These are phyloP conservation scores for Drosophila fulvimacula DNA, from an alignment of 2,888 invertebrate genomes.

Conservation along the genomic window DNA sequence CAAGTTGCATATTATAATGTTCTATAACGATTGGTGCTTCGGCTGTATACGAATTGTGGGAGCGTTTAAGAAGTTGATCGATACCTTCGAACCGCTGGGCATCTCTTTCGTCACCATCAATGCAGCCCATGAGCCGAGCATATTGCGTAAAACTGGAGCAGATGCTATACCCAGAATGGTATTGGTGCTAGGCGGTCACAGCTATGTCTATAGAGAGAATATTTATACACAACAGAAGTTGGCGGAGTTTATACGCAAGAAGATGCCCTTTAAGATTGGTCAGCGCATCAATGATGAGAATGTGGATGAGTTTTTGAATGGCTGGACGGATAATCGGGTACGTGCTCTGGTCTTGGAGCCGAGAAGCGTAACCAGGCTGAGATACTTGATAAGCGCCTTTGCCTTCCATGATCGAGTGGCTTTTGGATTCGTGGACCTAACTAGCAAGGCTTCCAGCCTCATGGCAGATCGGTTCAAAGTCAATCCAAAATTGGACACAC, in stretches of 20 bases:
- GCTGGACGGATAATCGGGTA: slow-evolving; percentile 96
- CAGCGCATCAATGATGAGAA: slow-evolving; percentile 89
- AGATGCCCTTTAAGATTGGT: slow-evolving; percentile 93
- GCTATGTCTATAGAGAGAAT: slow-evolving; percentile 93
- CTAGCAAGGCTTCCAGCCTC: slow-evolving; percentile 87
- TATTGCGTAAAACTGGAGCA: slow-evolving; percentile 92
- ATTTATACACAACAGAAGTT: slow-evolving; percentile 92
- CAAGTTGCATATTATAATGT: slow-evolving; percentile 93
- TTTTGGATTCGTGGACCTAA: slow-evolving; percentile 91
- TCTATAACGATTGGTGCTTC: slow-evolving; percentile 98
- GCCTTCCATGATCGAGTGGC: slow-evolving; percentile 93
- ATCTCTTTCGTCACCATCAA: slow-evolving; percentile 93
- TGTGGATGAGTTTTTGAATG: slow-evolving; percentile 91
- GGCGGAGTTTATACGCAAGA: slow-evolving; percentile 93
- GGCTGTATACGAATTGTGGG: slow-evolving; percentile 95
- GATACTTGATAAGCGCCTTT: slow-evolving; percentile 95
- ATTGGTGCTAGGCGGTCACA: slow-evolving; percentile 92
- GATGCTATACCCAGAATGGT: slow-evolving; percentile 93
- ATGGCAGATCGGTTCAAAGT: slow-evolving; percentile 90
- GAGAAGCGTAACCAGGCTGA: slow-evolving; percentile 89
- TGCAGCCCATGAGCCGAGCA: slow-evolving; percentile 91
- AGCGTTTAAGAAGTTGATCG: slow-evolving; percentile 93
- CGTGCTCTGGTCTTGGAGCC: slow-evolving; percentile 95
- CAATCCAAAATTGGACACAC: slow-evolving; percentile 90
- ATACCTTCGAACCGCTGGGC: slow-evolving; percentile 94